Percentiles rank a stretch among this genome's conserved stretches.
These are phyloP conservation scores for Anastrepha obliqua DNA, from an alignment of 1,140 invertebrate species.

Conservation along the genomic window DNA sequence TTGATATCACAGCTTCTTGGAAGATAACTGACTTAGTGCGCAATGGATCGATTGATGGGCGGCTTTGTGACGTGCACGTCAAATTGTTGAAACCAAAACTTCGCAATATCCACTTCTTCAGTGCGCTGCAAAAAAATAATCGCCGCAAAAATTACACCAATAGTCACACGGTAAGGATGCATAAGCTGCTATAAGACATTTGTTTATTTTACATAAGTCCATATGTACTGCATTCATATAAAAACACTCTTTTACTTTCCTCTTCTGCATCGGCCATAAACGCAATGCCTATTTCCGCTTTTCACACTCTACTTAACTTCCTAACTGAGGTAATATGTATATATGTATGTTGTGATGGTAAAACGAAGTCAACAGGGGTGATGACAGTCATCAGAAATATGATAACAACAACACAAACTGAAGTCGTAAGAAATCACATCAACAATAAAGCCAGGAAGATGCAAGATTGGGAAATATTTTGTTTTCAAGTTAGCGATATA, in stretches of 20 bases:
- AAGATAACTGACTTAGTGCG: too few species aligned
- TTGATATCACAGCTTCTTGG: too few species aligned
- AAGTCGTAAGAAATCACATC: neutral
- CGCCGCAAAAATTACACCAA: too few species aligned
- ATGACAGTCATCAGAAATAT: neutral
- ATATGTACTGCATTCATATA: neutral
- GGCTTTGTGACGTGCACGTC: too few species aligned
- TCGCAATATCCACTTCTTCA: too few species aligned
- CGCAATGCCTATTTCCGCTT: neutral
- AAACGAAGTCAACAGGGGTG: neutral
- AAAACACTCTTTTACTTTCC: neutral
- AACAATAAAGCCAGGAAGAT: neutral
- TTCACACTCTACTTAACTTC: conserved; percentile 19
- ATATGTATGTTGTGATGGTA: neutral
- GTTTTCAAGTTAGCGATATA: too few species aligned
- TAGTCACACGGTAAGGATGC: too few species aligned
- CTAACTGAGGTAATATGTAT: conserved; percentile 30
- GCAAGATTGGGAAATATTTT: too few species aligned
- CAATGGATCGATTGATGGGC: too few species aligned
- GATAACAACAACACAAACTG: neutral
- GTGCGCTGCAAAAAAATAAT: neutral
- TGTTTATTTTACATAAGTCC: neutral
- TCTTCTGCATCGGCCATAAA: neutral
- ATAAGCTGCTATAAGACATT: neutral
- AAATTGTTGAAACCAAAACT: too few species aligned